A percentile compares a stretch with the other conserved stretches of the same genome.
Conservation (phyloP, 1,140 invertebrate species). For the Lasioglossum baleicum region DNA sequence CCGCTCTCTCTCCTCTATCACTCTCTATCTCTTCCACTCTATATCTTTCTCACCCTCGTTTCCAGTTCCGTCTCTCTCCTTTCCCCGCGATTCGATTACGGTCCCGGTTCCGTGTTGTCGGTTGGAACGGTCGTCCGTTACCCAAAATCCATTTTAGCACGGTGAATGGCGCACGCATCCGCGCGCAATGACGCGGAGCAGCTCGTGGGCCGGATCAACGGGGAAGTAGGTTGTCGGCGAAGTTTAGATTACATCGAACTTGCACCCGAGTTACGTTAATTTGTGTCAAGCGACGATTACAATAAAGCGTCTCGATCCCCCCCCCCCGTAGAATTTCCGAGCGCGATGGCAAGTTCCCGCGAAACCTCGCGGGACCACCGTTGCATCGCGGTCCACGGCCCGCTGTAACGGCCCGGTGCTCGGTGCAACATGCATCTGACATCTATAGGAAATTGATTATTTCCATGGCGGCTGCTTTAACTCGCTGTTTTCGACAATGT, state of each 20-base stretch:
- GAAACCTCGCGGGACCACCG: neutral
- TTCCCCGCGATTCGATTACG: constrained; percentile 38
- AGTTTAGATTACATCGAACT: constrained; percentile 43
- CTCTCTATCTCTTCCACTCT: too few relatives aligned
- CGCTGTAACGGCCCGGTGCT: neutral
- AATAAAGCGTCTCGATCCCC: constrained; percentile 35
- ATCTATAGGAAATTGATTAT: constrained; percentile 9
- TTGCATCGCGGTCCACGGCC: neutral
- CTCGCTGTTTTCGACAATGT: neutral
- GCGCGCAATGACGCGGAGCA: constrained; percentile 7
- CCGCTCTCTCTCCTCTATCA: neutral
- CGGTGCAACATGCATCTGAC: neutral
- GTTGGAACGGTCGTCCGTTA: constrained; percentile 13
- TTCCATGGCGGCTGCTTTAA: neutral
- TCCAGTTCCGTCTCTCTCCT: too few relatives aligned
- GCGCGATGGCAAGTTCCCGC: neutral
- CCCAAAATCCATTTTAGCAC: constrained; percentile 31
- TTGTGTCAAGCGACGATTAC: constrained; percentile 28
- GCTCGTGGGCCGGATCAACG: constrained; percentile 22
- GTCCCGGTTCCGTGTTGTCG: constrained; percentile 39
- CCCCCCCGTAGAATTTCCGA: constrained; percentile 14
- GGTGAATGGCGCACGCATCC: constrained; percentile 11
- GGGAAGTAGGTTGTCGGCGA: constrained; percentile 32
- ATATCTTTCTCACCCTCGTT: too few relatives aligned
- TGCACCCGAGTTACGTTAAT: constrained; percentile 32